Percentiles rank a stretch among this genome's conserved stretches.
Conservation (phyloP, 1,140 invertebrate species). For the Drosophila oshimai region DNA sequence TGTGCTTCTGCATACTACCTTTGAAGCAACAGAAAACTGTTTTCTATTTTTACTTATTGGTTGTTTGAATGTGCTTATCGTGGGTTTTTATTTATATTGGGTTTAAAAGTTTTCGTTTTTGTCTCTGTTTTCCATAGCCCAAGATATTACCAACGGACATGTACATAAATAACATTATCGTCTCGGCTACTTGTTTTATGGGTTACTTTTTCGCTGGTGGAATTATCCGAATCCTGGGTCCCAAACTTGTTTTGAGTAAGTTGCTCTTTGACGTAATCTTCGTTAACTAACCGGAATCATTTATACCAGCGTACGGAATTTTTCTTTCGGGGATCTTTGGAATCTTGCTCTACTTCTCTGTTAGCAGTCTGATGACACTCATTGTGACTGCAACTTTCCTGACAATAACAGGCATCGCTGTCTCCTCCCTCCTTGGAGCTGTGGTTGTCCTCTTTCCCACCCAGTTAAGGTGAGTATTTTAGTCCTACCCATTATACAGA, state of each 20-base stretch:
- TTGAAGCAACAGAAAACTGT: no score
- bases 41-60: no score
- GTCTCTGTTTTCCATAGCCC: constrained; percentile 24
- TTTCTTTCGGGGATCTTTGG: constrained; percentile 78
- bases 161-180: constrained; percentile 84
- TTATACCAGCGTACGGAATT: constrained; percentile 72
- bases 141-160: constrained; percentile 82
- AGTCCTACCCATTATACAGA: no score
- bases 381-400: constrained; percentile 66
- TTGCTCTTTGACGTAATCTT: background rate
- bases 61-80: no score
- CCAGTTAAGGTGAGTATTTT: constrained; percentile 57
- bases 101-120: no score
- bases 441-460: constrained; percentile 76
- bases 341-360: constrained; percentile 82
- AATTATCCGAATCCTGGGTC: constrained; percentile 83
- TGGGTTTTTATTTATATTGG: no score
- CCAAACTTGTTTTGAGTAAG: constrained; percentile 82
- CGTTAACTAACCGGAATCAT: background rate
- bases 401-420: constrained; percentile 63
- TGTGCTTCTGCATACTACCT: no score
- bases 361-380: constrained; percentile 75
- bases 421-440: constrained; percentile 69
- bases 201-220: constrained; percentile 83
- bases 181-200: constrained; percentile 83